Evolutionary conservation across 2,113 vertebrate species (phyloP).

Genomic region (Prionailurus bengalensis): DNA sequence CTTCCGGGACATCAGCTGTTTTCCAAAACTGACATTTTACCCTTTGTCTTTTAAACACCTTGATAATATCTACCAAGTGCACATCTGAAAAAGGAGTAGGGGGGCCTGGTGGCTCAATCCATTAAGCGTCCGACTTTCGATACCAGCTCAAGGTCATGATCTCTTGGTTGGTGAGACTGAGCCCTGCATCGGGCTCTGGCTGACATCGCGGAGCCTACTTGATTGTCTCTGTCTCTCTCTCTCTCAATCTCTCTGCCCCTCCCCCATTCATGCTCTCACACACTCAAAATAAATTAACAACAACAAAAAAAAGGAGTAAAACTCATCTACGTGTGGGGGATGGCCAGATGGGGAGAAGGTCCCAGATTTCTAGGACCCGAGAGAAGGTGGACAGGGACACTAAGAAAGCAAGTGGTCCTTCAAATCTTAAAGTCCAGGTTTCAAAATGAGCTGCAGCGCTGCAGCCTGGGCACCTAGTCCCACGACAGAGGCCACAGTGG

Average conservation of each 20-base stretch:
- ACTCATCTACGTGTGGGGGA: neutral
- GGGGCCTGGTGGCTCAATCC: no score
- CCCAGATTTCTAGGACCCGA: neutral
- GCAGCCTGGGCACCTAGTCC: neutral
- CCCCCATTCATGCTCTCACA: no score
- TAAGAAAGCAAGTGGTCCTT: neutral
- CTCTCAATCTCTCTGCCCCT: no score
- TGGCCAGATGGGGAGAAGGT: neutral
- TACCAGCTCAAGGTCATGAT: no score
- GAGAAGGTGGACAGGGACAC: neutral
- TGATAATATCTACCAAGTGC: neutral
- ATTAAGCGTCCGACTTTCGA: no score
- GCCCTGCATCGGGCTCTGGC: no score
- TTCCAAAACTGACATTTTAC: neutral
- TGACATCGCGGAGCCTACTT: no score
- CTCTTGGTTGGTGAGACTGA: no score
- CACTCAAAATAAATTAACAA: no score
- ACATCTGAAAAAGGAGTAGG: neutral
- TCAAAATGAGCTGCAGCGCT: rapidly evolving
- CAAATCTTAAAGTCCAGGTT: neutral
- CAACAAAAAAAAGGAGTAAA: neutral
- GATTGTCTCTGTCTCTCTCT: no score
- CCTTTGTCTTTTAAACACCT: neutral
- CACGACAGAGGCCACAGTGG: rapidly evolving
- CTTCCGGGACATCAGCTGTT: neutral